Conservation (phyloP, 2,113 vertebrate genomes). For the Sinocyclocheilus anshuiensis region DNA sequence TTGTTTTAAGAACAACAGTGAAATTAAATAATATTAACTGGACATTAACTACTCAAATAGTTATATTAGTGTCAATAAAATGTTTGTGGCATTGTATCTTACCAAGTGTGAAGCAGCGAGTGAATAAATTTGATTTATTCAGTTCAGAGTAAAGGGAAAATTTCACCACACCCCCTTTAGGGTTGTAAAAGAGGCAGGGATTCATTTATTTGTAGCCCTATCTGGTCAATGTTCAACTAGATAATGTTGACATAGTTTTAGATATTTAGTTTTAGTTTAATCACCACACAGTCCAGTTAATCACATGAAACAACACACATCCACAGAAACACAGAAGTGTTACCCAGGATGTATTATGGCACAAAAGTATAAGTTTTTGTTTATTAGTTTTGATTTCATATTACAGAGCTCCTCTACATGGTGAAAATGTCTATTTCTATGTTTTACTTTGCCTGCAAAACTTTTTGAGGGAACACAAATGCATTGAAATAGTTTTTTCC, state of each 20-base stretch:
- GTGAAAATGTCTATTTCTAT: no score
- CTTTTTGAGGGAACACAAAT: background rate
- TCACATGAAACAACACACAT: background rate
- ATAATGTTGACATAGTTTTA: background rate
- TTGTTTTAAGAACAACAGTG: background rate
- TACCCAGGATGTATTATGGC: background rate
- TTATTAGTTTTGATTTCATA: no score
- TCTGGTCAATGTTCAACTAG: background rate
- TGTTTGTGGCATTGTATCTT: constrained; percentile 6
- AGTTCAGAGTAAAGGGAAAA: background rate
- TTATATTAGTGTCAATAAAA: no score
- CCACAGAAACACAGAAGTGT: background rate
- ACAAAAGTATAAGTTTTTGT: background rate
- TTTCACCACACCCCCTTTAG: background rate
- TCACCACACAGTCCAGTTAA: background rate
- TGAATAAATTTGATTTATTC: background rate
- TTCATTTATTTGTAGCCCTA: background rate
- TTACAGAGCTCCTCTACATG: no score
- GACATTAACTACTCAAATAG: no score
- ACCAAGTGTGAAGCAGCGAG: background rate
- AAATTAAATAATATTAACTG: background rate
- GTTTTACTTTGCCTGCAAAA: no score
- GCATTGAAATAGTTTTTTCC: background rate
- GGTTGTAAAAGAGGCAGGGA: background rate
- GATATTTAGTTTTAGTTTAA: background rate